Evolutionary conservation across 2,888 invertebrate species (phyloP).

Genomic region (Biston stratarius): DNA sequence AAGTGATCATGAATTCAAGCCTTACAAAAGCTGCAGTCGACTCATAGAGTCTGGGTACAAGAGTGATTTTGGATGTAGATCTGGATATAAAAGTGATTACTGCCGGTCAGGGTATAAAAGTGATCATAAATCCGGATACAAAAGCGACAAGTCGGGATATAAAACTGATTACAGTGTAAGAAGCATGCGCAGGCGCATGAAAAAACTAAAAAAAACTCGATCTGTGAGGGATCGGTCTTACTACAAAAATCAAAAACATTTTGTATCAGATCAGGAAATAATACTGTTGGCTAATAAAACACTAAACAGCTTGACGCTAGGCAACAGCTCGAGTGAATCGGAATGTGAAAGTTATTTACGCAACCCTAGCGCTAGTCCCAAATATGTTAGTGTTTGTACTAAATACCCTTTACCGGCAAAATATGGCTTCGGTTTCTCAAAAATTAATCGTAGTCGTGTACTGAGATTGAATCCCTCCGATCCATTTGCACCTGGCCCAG

Average conservation of each 20-base stretch:
- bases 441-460: slow-evolving; percentile 71
- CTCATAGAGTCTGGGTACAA: slow-evolving; percentile 87
- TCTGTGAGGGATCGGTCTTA: slow-evolving; percentile 82
- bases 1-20: slow-evolving; percentile 86
- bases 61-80: slow-evolving; percentile 87
- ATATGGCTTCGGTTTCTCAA: slow-evolving; percentile 74
- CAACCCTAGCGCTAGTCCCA: slow-evolving; percentile 75
- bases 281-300: slow-evolving; percentile 84
- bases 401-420: slow-evolving; percentile 77
- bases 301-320: slow-evolving; percentile 84
- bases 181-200: slow-evolving; percentile 79
- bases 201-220: slow-evolving; percentile 81
- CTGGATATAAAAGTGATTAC: slow-evolving; percentile 82
- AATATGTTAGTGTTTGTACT: slow-evolving; percentile 78
- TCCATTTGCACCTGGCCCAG: slow-evolving; percentile 83
- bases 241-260: slow-evolving; percentile 85
- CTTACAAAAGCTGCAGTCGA: slow-evolving; percentile 82
- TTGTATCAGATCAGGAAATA: slow-evolving; percentile 87
- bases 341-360: slow-evolving; percentile 79
- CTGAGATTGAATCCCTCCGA: slow-evolving; percentile 74
- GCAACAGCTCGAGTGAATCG: slow-evolving; percentile 85
- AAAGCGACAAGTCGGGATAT: slow-evolving; percentile 87
- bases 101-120: slow-evolving; percentile 87
- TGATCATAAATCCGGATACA: slow-evolving; percentile 87
- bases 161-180: slow-evolving; percentile 86